These are phyloP conservation scores for Chorisops tibialis DNA, from an alignment of 2,888 invertebrate species.

Conservation along the genomic window DNA sequence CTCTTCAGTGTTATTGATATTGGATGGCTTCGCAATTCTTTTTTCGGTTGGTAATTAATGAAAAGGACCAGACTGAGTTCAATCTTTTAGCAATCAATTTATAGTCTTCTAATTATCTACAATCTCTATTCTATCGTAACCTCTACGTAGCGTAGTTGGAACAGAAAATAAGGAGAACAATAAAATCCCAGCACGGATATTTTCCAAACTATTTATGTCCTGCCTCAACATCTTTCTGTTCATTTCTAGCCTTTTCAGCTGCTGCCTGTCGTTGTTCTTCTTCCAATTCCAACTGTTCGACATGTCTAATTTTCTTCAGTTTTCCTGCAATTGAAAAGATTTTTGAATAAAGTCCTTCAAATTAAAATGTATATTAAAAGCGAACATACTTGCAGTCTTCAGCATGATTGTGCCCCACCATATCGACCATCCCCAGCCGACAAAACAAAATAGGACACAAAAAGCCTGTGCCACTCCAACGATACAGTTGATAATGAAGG, in stretches of 20 bases:
- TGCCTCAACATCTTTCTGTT: constrained; percentile 14
- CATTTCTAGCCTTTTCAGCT: not conserved
- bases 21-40: too few relatives aligned
- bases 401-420: constrained; percentile 97
- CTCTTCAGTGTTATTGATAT: too few relatives aligned
- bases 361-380: not conserved
- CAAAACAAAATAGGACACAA: constrained; percentile 89
- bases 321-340: constrained; percentile 55
- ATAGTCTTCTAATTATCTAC: too few relatives aligned
- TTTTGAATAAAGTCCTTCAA: not conserved
- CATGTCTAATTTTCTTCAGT: constrained; percentile 62
- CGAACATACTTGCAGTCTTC: constrained; percentile 77
- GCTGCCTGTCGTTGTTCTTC: constrained; percentile 47
- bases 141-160: too few relatives aligned
- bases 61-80: too few relatives aligned
- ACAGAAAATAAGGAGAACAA: too few relatives aligned
- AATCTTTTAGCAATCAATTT: too few relatives aligned
- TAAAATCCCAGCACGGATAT: too few relatives aligned
- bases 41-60: too few relatives aligned
- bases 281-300: constrained; percentile 52
- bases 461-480: constrained; percentile 88
- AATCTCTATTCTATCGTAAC: too few relatives aligned
- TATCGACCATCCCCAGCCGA: constrained; percentile 97
- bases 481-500: constrained; percentile 79
- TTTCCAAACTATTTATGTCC: constrained; percentile 6